phyloP scores from a whole-genome alignment of 2,797 vertebrate species.

The Garrulus glandarius region DNA sequence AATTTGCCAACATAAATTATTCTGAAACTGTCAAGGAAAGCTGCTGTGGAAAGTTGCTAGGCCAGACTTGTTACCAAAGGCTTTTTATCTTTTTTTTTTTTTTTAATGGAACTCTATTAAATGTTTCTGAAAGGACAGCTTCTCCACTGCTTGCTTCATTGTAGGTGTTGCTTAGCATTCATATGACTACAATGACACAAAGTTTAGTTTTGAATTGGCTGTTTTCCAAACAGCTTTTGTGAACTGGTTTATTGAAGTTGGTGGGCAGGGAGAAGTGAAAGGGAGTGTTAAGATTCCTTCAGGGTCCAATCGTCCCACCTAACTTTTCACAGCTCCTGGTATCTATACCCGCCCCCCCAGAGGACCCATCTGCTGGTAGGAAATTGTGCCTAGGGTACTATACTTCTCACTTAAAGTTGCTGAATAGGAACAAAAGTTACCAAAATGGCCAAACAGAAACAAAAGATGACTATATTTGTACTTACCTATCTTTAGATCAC shows the following conservation, averaged over 20 bases:
- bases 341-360: neutral
- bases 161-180: constrained; percentile 6
- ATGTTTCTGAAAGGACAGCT: neutral
- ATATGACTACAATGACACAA: constrained; percentile 19
- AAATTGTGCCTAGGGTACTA: neutral
- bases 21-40: neutral
- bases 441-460: neutral
- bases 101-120: neutral
- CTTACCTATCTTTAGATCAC: neutral
- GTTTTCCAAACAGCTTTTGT: constrained; percentile 1
- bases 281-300: neutral
- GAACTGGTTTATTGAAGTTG: neutral
- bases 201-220: neutral
- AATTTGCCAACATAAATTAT: neutral
- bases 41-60: neutral
- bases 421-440: neutral
- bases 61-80: neutral
- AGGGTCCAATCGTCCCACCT: neutral
- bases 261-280: neutral
- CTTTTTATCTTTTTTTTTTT: neutral
- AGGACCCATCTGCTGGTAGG: neutral
- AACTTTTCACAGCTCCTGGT: neutral
- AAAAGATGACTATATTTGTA: neutral
- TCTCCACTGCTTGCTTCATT: neutral
- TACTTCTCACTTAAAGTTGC: neutral